phyloP scores from a whole-genome alignment of 2,888 invertebrate genomes.

The Scaptodrosophila latifasciaeformis region DNA sequence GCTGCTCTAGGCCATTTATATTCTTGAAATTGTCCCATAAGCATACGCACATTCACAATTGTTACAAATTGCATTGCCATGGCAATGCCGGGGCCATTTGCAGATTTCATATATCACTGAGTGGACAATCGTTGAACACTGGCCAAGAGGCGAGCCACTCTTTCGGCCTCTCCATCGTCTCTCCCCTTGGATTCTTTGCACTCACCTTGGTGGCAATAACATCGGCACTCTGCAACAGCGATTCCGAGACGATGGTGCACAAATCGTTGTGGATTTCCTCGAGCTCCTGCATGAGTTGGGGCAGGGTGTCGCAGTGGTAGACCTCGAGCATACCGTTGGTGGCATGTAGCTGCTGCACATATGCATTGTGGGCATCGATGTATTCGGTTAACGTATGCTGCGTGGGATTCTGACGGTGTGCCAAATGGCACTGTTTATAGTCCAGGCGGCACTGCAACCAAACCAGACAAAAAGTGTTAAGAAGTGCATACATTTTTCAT shows the following conservation, averaged over 20 bases:
- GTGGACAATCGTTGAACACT: too few species aligned
- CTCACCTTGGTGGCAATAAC: slow-evolving; percentile 88
- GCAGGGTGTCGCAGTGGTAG: slow-evolving; percentile 89
- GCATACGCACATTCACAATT: too few species aligned
- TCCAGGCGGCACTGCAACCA: slow-evolving; percentile 87
- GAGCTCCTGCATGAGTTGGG: slow-evolving; percentile 90
- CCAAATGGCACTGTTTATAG: slow-evolving; percentile 89
- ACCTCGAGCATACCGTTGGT: slow-evolving; percentile 95
- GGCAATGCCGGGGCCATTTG: slow-evolving; percentile 17
- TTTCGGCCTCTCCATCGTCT: too few species aligned
- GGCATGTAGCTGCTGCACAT: slow-evolving; percentile 93
- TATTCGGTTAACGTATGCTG: slow-evolving; percentile 84
- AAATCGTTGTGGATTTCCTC: slow-evolving; percentile 95
- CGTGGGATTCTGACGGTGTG: slow-evolving; percentile 84
- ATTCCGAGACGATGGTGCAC: slow-evolving; percentile 89
- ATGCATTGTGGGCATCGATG: slow-evolving; percentile 94
- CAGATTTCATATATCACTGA: slow-evolving; percentile 47
- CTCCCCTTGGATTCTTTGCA: neutral
- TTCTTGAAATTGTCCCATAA: too few species aligned
- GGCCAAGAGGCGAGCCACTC: too few species aligned
- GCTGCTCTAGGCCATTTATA: neutral
- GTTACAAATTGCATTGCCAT: slow-evolving; percentile 45
- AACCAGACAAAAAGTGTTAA: too few species aligned
- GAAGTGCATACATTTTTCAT: too few species aligned
- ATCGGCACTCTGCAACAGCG: slow-evolving; percentile 90